Evolutionary conservation across 2,888 invertebrate genomes (phyloP), one percentile per base, ranked within the genome.

Genomic region (Rutpela maculata): DNA sequence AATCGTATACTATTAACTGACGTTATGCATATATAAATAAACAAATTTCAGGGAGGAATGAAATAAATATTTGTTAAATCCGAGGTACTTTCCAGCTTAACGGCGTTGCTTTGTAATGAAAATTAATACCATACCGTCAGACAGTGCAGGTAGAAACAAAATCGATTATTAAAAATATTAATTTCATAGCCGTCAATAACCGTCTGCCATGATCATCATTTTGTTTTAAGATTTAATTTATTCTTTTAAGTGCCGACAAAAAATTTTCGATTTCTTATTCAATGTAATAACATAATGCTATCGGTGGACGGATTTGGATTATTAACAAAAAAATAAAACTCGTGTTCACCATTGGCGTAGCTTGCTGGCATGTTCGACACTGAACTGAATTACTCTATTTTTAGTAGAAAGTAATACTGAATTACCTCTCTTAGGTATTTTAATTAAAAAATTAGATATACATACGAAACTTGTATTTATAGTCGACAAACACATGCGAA

Each of bases 141-240:
- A 74, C 80, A 62, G 76, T 68, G 78, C 81, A 83, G 84, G 81
- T 84, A 83, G 85, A 84, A 80, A 85, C 84, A 78, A 86, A 87
- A 87, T 87, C 87, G 87, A 87, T 87, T 87, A 87, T 87, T 86
- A 86, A 86, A 86, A 87, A 87, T 87, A 87, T 87, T 87, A 87
- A 87, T 87, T 86, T 86, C 85, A 83, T 82, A 83, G 83, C 86
- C 86, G 86, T 86, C 86, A 86, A 84, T 85, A 81, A 80, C 83
- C 81, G 84, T 84, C 84, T 81, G 82, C 81, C 82, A 82, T 81
- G 83, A 83, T 82, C 81, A 83, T 83, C 81, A 82, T 84, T 84
- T 84, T 81, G 83, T 84, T 83, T 84, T 80, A 82, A 80, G 81
- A 80, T 84, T 84, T 84, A 84, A 84, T 84, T 82, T 80, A 80